phyloP scores from a whole-genome alignment of 2,113 vertebrate species.

The Enhydra lutris region DNA sequence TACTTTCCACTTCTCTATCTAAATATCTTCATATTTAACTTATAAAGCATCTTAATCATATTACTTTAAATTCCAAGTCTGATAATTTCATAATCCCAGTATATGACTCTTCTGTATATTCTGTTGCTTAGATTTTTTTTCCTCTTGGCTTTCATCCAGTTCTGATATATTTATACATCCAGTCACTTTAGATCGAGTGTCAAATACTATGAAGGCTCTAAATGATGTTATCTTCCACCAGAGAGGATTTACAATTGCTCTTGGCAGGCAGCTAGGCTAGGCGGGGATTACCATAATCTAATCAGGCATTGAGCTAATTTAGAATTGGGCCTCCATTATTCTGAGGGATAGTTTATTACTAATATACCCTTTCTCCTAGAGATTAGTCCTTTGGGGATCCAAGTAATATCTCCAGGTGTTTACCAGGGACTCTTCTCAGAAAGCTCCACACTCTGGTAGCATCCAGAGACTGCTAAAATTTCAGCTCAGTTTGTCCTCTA shows the following conservation, averaged over 20 bases:
- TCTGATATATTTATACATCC: background rate
- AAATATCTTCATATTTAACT: background rate
- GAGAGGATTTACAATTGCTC: conserved; percentile 9
- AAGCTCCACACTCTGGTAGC: background rate
- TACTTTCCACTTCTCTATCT: background rate
- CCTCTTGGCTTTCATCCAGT: background rate
- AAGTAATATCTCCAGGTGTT: background rate
- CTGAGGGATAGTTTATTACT: background rate
- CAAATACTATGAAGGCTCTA: background rate
- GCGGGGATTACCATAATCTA: background rate
- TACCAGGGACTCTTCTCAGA: background rate
- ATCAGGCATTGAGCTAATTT: background rate
- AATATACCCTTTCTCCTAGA: background rate
- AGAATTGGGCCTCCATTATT: background rate
- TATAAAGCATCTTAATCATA: background rate
- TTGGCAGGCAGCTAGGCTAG: background rate
- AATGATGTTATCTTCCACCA: conserved; percentile 20
- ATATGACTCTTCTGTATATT: background rate
- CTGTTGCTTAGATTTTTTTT: background rate
- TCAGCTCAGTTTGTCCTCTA: background rate
- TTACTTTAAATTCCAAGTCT: conserved; percentile 1
- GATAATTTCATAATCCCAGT: background rate
- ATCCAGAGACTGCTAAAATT: background rate
- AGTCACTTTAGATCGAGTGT: conserved; percentile 9
- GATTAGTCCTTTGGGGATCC: background rate